Evolutionary conservation across 2,888 invertebrate genomes (phyloP).

Genomic region (Rotaria sp.): DNA sequence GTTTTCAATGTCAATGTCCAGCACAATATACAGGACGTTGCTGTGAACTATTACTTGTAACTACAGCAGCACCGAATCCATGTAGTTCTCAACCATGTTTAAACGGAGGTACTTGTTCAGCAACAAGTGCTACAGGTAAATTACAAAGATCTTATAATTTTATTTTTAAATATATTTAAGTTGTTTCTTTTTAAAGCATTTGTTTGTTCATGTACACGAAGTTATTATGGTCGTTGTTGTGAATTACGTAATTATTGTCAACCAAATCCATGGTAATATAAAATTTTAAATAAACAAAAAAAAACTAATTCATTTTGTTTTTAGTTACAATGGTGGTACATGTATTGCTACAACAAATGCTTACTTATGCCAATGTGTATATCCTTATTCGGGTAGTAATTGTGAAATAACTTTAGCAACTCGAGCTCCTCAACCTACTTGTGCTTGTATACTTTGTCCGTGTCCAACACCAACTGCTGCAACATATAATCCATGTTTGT

Average conservation of each 20-base stretch:
- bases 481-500: neutral
- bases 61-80: conserved; percentile 29
- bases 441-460: neutral
- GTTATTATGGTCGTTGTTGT: conserved; percentile 26
- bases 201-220: neutral
- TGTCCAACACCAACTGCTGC: neutral
- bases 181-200: neutral
- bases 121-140: conserved; percentile 22
- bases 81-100: conserved; percentile 36
- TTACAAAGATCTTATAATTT: neutral
- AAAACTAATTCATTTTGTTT: no score
- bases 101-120: conserved; percentile 33
- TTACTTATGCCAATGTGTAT: conserved; percentile 36
- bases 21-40: conserved; percentile 31
- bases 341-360: conserved; percentile 29
- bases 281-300: neutral
- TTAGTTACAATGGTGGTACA: conserved; percentile 24
- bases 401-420: neutral
- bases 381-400: conserved; percentile 18
- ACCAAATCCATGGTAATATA: neutral
- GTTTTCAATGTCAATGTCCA: conserved; percentile 31
- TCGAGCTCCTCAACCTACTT: neutral
- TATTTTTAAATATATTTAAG: neutral
- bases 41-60: conserved; percentile 21
- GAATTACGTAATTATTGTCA: conserved; percentile 15